A percentile compares a stretch with the other conserved stretches of the same genome.
phyloP scores from a whole-genome alignment of 2,113 vertebrate species.

The Myotis lucifugus region DNA sequence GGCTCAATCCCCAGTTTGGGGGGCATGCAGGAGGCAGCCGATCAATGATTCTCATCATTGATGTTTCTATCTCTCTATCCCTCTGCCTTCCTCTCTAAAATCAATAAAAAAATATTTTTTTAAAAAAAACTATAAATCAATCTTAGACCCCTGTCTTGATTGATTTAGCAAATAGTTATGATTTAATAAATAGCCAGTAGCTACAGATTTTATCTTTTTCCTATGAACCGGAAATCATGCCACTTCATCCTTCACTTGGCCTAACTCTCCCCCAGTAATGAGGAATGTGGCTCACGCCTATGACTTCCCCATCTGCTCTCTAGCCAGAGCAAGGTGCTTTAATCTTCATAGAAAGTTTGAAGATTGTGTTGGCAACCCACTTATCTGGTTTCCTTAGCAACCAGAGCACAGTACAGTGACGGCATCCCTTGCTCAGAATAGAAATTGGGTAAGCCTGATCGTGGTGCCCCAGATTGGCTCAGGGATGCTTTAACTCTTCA shows the following conservation, averaged over 20 bases:
- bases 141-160: background rate
- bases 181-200: background rate
- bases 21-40: too few species aligned
- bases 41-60: too few species aligned
- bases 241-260: background rate
- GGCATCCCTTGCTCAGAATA: constrained; percentile 2
- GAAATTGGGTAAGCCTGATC: constrained; percentile 42
- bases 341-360: constrained; percentile 30
- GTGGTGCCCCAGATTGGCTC: background rate
- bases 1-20: too few species aligned
- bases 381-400: constrained; percentile 63
- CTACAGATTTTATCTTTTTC: background rate
- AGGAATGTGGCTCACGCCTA: background rate
- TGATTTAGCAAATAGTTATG: background rate
- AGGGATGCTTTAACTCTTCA: background rate
- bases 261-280: background rate
- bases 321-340: constrained; percentile 40
- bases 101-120: too few species aligned
- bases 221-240: background rate
- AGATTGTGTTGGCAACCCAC: constrained; percentile 49
- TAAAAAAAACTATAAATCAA: background rate
- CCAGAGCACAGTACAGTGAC: constrained; percentile 29
- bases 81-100: too few species aligned
- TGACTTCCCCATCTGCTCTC: constrained; percentile 14
- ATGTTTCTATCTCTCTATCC: too few species aligned